These are phyloP conservation scores for Varanus komodoensis DNA, from an alignment of 2,113 vertebrate species.

Conservation along the genomic window DNA sequence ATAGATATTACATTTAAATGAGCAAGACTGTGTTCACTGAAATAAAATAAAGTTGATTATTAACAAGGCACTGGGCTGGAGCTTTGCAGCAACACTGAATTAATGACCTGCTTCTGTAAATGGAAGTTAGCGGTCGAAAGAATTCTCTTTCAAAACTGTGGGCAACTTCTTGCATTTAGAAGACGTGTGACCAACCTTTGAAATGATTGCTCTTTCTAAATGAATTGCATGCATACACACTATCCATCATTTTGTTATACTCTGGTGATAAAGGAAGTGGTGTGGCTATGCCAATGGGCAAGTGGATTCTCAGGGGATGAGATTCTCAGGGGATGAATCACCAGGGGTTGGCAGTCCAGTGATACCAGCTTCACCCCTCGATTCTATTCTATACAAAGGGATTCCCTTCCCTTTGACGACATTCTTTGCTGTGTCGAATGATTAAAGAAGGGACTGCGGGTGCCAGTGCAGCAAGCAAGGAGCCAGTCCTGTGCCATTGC, in stretches of 20 bases:
- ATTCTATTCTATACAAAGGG: neutral
- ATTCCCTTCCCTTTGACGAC: neutral
- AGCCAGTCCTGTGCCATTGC: neutral
- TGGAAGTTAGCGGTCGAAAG: neutral
- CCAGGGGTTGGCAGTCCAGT: neutral
- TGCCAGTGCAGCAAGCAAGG: neutral
- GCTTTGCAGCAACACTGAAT: neutral
- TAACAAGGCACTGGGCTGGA: conserved; percentile 24
- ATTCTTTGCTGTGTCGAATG: neutral
- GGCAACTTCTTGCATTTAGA: neutral
- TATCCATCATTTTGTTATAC: neutral
- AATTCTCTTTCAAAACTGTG: neutral
- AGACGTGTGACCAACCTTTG: neutral
- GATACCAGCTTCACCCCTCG: neutral
- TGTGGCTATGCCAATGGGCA: neutral
- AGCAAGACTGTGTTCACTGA: conserved; percentile 40
- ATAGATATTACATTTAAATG: conserved; percentile 49
- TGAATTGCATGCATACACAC: neutral
- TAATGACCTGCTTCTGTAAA: neutral
- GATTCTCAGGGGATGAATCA: neutral
- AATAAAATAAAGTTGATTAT: conserved; percentile 54
- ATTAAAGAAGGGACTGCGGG: neutral
- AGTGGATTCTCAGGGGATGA: neutral
- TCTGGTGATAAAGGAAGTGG: neutral
- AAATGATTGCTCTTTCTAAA: neutral